A percentile compares a stretch with the other conserved stretches of the same genome.
phyloP scores from a whole-genome alignment of 2,797 vertebrate genomes.

The Merluccius polli region DNA sequence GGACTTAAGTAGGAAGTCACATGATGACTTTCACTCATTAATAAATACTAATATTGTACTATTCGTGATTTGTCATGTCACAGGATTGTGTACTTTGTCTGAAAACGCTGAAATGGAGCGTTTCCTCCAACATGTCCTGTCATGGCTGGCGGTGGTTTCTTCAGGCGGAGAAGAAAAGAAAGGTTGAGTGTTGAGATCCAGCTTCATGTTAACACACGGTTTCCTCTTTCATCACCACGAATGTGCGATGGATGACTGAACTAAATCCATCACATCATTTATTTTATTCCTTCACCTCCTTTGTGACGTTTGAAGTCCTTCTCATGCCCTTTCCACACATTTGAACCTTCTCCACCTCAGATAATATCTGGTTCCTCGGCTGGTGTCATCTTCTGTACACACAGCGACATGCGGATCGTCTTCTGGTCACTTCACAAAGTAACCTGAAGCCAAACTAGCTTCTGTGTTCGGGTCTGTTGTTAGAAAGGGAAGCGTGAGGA shows the following conservation, averaged over 20 bases:
- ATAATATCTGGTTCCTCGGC: not conserved
- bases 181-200: constrained; percentile 26
- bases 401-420: not conserved
- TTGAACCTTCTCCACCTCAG: not conserved
- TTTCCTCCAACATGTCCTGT: too few species aligned
- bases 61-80: too few species aligned
- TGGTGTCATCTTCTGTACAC: not conserved
- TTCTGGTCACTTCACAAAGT: not conserved
- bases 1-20: too few species aligned
- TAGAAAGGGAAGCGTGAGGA: not conserved
- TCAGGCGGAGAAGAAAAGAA: constrained; percentile 27
- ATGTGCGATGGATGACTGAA: not conserved
- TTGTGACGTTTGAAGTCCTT: not conserved
- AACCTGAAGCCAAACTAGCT: not conserved
- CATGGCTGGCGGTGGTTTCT: constrained; percentile 30
- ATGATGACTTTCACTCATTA: constrained; percentile 27
- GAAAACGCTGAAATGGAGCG: constrained; percentile 44
- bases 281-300: not conserved
- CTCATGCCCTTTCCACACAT: too few species aligned
- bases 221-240: constrained; percentile 27
- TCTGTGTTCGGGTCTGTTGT: too few species aligned
- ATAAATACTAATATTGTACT: constrained; percentile 5
- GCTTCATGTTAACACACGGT: constrained; percentile 48
- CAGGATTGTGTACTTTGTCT: not conserved
- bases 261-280: not conserved